Conservation (phyloP, 2,797 vertebrate species). For the Protonibea diacanthus region DNA sequence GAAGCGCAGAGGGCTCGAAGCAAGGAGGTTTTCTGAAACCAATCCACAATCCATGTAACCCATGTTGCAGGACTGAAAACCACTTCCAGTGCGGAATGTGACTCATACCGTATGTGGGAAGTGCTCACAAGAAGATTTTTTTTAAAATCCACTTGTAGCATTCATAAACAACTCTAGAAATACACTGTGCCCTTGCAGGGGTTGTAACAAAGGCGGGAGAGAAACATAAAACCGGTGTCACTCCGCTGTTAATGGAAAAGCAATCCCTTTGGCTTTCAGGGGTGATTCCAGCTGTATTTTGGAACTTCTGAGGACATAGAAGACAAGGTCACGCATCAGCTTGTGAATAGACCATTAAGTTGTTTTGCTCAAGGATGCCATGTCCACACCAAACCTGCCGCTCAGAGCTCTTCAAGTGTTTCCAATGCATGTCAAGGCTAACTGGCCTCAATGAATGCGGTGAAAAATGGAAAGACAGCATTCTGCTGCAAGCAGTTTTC, state of each 20-base stretch:
- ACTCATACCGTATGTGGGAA: conserved; percentile 50
- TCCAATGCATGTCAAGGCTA: conserved; percentile 71
- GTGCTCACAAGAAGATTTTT: conserved; percentile 48
- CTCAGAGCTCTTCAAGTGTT: conserved; percentile 38
- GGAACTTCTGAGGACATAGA: conserved; percentile 57
- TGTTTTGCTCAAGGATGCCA: conserved; percentile 68
- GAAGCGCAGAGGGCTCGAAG: conserved; percentile 23
- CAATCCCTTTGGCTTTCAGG: conserved; percentile 67
- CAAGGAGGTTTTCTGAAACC: conserved; percentile 29
- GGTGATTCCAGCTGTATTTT: conserved; percentile 65
- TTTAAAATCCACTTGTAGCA: conserved; percentile 46
- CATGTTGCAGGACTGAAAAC: conserved; percentile 21
- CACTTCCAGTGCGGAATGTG: conserved; percentile 34
- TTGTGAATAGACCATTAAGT: conserved; percentile 69
- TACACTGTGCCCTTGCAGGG: conserved; percentile 51
- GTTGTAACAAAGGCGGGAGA: conserved; percentile 37
- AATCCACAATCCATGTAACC: conserved; percentile 5
- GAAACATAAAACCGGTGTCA: conserved; percentile 62
- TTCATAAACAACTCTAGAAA: conserved; percentile 49
- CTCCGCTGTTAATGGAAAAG: conserved; percentile 68
- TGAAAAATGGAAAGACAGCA: conserved; percentile 17
- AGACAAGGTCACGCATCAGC: conserved; percentile 66
- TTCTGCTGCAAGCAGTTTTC: conserved; percentile 45
- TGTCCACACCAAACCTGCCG: conserved; percentile 48
- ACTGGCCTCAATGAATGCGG: conserved; percentile 36